These are phyloP conservation scores for Centropristis striata DNA, from an alignment of 2,113 vertebrate genomes.

Conservation along the genomic window DNA sequence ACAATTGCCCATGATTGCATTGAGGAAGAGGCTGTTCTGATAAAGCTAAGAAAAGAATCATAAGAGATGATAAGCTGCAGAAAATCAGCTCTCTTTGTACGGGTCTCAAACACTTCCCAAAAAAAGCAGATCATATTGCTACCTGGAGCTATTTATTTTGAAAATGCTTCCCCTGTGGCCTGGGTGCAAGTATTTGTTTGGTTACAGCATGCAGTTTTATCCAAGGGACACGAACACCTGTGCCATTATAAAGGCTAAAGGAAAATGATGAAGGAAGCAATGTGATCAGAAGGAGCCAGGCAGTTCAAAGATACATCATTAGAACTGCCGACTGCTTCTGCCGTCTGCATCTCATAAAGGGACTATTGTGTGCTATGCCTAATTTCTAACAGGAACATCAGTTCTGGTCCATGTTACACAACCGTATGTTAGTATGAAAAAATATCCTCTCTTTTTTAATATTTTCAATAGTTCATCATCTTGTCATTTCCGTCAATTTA, in stretches of 20 bases:
- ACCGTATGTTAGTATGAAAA: neutral
- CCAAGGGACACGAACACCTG: conserved; percentile 35
- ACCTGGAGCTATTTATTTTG: neutral
- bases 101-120: neutral
- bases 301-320: conserved; percentile 57
- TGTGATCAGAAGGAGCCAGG: conserved; percentile 27
- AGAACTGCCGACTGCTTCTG: conserved; percentile 30
- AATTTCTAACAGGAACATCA: conserved; percentile 13
- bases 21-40: conserved; percentile 17
- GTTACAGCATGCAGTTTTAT: neutral
- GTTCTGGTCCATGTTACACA: neutral
- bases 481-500: conserved; percentile 34
- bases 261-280: conserved; percentile 42
- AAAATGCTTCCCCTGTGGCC: neutral
- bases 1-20: conserved; percentile 28
- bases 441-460: conserved; percentile 14
- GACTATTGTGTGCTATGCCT: conserved; percentile 28
- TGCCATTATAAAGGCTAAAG: conserved; percentile 35
- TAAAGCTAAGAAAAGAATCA: conserved; percentile 33
- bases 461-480: conserved; percentile 26
- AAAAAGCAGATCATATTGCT: neutral
- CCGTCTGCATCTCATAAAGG: conserved; percentile 33
- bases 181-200: neutral
- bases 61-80: conserved; percentile 11
- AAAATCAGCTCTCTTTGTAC: conserved; percentile 30